These are phyloP conservation scores for Malurus splendens DNA, from an alignment of 2,797 vertebrate species.

Conservation along the genomic window DNA sequence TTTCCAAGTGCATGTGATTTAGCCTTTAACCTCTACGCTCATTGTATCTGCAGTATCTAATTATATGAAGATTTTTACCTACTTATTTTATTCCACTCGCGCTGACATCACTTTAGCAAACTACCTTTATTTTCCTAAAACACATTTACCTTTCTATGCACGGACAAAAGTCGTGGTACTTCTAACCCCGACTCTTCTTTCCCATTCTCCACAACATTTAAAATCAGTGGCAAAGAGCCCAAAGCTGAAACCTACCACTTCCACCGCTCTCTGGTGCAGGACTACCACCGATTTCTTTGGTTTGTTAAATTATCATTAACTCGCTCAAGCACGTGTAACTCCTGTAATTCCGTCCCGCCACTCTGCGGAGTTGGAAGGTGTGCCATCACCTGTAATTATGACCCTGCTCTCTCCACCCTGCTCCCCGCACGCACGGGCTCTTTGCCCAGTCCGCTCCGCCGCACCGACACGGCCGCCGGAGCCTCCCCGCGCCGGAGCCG, in stretches of 20 bases:
- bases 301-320: fast-evolving
- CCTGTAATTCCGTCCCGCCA: fast-evolving
- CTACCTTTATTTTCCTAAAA: not conserved
- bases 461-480: not conserved
- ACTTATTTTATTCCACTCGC: not conserved
- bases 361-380: fast-evolving
- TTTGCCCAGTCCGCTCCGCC: too few species aligned
- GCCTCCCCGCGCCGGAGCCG: too few species aligned
- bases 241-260: fast-evolving
- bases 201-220: fast-evolving
- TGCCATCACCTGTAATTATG: fast-evolving
- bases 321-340: fast-evolving
- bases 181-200: too few species aligned
- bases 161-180: fast-evolving
- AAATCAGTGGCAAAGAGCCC: fast-evolving
- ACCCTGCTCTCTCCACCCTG: not conserved
- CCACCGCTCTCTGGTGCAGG: fast-evolving
- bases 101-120: not conserved
- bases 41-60: fast-evolving
- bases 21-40: not conserved
- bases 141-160: fast-evolving
- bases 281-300: fast-evolving
- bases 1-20: fast-evolving
- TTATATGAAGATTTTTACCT: not conserved
- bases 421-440: not conserved